These are phyloP conservation scores for Hypomecis punctinalis DNA, from an alignment of 2,888 invertebrate genomes.

Conservation along the genomic window DNA sequence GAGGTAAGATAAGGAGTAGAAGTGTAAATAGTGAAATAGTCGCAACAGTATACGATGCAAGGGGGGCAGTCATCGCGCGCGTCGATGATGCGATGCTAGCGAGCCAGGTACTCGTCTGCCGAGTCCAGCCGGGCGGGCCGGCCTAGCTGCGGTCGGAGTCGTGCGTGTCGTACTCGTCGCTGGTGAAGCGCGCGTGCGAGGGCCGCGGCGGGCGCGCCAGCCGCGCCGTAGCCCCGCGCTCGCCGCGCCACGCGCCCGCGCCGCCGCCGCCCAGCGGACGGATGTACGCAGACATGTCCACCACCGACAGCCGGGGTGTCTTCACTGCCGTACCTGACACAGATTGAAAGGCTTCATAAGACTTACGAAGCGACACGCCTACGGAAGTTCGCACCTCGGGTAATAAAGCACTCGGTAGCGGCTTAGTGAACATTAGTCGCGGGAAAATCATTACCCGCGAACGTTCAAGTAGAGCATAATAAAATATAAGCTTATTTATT, in stretches of 20 bases:
- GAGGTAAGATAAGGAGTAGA: slow-evolving; percentile 1
- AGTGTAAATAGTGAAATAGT: slow-evolving; percentile 6
- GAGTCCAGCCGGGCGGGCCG: too few relatives aligned
- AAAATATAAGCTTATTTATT: too few relatives aligned
- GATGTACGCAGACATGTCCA: slow-evolving; percentile 74
- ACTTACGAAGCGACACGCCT: neutral
- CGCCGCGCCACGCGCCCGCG: slow-evolving; percentile 13
- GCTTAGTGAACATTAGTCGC: too few relatives aligned
- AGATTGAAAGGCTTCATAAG: slow-evolving; percentile 1
- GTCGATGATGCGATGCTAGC: neutral
- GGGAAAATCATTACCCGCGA: too few relatives aligned
- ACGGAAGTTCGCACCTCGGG: too few relatives aligned
- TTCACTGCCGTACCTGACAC: slow-evolving; percentile 69
- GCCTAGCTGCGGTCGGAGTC: slow-evolving; percentile 56
- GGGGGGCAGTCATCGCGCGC: slow-evolving; percentile 6
- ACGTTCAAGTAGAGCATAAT: too few relatives aligned
- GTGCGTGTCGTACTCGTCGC: slow-evolving; percentile 78
- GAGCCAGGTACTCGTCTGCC: neutral
- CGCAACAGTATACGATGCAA: slow-evolving; percentile 18
- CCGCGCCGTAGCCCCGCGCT: slow-evolving; percentile 28
- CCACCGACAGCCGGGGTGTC: slow-evolving; percentile 72
- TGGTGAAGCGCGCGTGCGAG: slow-evolving; percentile 60
- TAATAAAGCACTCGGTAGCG: too few relatives aligned
- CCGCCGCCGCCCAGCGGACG: slow-evolving; percentile 54
- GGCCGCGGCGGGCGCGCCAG: slow-evolving; percentile 57